Evolutionary conservation across 2,113 vertebrate genomes (phyloP).

Genomic region (Dryoscopus gambensis): DNA sequence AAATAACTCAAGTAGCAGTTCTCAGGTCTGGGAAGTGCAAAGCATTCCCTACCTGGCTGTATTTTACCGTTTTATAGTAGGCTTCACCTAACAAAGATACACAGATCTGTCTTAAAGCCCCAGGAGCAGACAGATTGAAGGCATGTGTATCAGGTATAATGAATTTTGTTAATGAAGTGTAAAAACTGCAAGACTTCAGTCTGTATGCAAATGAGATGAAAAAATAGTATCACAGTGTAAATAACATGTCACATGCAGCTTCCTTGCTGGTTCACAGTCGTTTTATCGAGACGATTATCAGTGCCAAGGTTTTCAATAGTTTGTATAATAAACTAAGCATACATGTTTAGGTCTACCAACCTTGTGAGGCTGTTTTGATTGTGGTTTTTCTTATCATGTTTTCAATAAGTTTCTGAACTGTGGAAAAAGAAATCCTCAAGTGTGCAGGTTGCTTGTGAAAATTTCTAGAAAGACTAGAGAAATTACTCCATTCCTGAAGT

Average conservation of each 20-base stretch:
- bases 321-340: neutral
- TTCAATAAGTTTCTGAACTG: neutral
- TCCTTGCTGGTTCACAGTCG: neutral
- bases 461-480: neutral
- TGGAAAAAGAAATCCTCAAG: neutral
- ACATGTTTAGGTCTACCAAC: neutral
- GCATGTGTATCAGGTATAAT: neutral
- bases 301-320: neutral
- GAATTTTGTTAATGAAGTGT: conserved; percentile 16
- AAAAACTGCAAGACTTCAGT: neutral
- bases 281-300: neutral
- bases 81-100: neutral
- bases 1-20: neutral
- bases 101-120: neutral
- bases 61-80: neutral
- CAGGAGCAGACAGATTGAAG: neutral
- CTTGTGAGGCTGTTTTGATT: neutral
- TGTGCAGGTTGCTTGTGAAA: neutral
- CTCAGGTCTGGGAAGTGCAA: neutral
- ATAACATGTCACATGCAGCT: neutral
- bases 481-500: neutral
- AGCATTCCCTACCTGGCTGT: neutral
- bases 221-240: neutral
- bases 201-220: neutral
- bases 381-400: neutral